Conservation (phyloP, 2,113 vertebrate species). For the Carettochelys insculpta region DNA sequence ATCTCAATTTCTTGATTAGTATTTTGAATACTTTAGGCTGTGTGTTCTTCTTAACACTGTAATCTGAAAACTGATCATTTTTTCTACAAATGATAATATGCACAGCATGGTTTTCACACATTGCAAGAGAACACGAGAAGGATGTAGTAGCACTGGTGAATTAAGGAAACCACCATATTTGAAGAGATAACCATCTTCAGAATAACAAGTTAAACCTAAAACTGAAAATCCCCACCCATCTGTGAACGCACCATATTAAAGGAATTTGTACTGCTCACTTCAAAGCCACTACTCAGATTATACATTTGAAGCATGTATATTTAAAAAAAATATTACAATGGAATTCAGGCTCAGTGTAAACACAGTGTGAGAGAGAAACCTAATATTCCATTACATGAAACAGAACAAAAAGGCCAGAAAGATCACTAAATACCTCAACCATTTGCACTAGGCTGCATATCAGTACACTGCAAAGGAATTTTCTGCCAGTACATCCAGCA, state of each 20-base stretch:
- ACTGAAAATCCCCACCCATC: background rate
- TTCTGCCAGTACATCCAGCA: slow-evolving; percentile 14
- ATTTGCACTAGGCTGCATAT: slow-evolving; percentile 6
- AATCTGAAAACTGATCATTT: background rate
- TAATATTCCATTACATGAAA: background rate
- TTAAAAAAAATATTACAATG: background rate
- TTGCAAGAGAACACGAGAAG: background rate
- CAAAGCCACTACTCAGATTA: background rate
- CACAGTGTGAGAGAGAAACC: background rate
- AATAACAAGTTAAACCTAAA: background rate
- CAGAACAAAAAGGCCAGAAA: background rate
- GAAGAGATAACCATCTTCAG: background rate
- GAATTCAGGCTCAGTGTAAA: background rate
- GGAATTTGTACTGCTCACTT: background rate
- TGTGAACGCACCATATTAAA: background rate
- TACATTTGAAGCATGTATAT: background rate
- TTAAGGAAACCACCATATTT: background rate
- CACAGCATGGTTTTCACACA: background rate
- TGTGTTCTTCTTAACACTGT: background rate
- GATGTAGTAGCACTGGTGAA: background rate
- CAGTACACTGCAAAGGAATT: slow-evolving; percentile 18
- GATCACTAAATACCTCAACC: background rate
- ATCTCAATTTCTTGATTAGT: background rate
- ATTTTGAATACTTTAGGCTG: background rate
- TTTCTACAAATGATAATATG: background rate